Evolutionary conservation across 2,113 vertebrate species (phyloP).

Genomic region (Burhinus bistriatus): DNA sequence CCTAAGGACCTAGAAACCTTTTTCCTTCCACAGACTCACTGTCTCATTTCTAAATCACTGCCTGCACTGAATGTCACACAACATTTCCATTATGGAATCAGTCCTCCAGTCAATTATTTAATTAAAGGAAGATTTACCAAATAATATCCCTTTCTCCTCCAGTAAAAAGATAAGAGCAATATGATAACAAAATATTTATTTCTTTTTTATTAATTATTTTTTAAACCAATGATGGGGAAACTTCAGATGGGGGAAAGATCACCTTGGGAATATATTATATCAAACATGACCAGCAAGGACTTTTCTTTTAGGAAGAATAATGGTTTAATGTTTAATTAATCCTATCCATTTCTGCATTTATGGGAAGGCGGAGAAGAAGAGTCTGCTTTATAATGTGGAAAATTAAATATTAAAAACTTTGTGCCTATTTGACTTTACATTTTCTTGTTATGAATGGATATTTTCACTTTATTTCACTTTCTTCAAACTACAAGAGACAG

Average conservation of each 20-base stretch:
- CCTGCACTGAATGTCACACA: conserved; percentile 33
- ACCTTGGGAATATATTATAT: conserved; percentile 71
- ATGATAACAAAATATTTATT: conserved; percentile 27
- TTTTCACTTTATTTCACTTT: conserved; percentile 74
- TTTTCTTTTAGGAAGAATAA: conserved; percentile 74
- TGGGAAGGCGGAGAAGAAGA: conserved; percentile 71
- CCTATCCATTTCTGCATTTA: conserved; percentile 78
- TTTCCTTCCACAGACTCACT: background rate
- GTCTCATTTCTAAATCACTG: conserved; percentile 55
- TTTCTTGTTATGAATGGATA: conserved; percentile 76
- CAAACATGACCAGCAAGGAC: conserved; percentile 63
- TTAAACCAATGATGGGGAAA: conserved; percentile 5
- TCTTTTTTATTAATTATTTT: conserved; percentile 51
- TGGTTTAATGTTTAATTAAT: conserved; percentile 82
- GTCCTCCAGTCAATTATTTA: conserved; percentile 52
- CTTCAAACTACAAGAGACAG: conserved; percentile 65
- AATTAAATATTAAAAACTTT: conserved; percentile 82
- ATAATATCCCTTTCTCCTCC: background rate
- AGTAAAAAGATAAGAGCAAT: background rate
- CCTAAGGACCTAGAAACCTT: conserved; percentile 5
- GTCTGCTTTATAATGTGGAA: conserved; percentile 79
- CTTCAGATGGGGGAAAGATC: conserved; percentile 51
- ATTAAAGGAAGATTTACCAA: conserved; percentile 31
- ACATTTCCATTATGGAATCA: conserved; percentile 46
- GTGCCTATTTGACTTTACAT: conserved; percentile 78